Conservation (phyloP, 30 jellyfish, hydroid and myxozoan species). For the Turritopsis dohrnii region DNA sequence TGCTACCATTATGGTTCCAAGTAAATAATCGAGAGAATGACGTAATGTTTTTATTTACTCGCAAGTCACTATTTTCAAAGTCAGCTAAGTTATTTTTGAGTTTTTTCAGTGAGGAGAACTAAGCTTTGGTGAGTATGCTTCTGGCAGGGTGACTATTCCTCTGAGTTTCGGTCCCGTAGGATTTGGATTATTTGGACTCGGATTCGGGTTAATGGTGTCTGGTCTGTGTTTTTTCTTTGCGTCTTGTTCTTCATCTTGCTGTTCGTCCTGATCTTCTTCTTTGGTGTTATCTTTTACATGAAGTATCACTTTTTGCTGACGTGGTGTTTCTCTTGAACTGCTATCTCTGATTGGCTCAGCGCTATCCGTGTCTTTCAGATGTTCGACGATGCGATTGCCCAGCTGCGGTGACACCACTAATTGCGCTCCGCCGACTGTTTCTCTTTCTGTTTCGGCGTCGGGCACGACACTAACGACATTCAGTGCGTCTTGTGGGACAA, state of each 20-base stretch:
- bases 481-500: conserved; percentile 11
- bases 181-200: conserved; percentile 36
- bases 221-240: conserved; percentile 21
- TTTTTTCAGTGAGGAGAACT: conserved; percentile 6
- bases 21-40: neutral
- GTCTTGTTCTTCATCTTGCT: conserved; percentile 10
- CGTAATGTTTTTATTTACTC: neutral
- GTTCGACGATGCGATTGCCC: neutral
- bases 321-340: neutral
- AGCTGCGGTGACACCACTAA: conserved; percentile 25
- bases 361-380: neutral
- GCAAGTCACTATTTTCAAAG: neutral
- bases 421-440: conserved; percentile 38
- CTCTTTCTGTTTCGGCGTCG: conserved; percentile 37
- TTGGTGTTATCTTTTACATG: conserved; percentile 3
- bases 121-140: conserved; percentile 27
- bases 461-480: conserved; percentile 39
- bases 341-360: neutral
- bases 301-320: neutral
- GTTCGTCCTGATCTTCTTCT: conserved; percentile 16
- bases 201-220: conserved; percentile 30
- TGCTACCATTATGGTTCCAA: neutral
- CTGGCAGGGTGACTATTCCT: conserved; percentile 30
- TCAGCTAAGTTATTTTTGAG: neutral
- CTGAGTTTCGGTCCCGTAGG: conserved; percentile 17